Evolutionary conservation across 2,113 vertebrate species (phyloP), one percentile per base, ranked within the genome.

Genomic region (Irena cyanogastra): DNA sequence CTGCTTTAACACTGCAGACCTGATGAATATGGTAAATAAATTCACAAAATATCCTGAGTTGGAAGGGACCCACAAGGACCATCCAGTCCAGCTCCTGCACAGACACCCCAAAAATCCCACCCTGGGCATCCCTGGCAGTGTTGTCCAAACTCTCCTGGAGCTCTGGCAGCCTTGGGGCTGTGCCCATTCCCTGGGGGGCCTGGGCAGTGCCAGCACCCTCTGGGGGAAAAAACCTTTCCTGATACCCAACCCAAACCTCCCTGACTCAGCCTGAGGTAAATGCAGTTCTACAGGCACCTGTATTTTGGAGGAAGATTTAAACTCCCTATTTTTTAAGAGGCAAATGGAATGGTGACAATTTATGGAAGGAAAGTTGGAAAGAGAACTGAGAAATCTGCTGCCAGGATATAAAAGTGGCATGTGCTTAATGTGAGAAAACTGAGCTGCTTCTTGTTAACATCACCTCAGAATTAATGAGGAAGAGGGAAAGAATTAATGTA

Each of bases 21-120:
- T 54, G 66, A 44, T 31, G 35, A n/a, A 52, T 15, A 5, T 2
- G 27, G 47, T 19, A 64, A 45, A 13, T 1, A 19, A 24, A 47
- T n/a, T 22, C 33, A n/a, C 6, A 33, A 39, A 68, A 60, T 52
- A 39, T 7, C 20, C 39, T 0, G 1, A 75, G 24, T 0, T 12
- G 44, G 28, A 52, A 66, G 33, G 7, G 10, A 75, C 7, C 9
- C 60, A n/a, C 33, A 39, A 16, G 19, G 8, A 74, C 21, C 37
- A 66, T 14, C 16, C 6, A 57, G 28, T 4, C 42, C 52, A 20
- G 3, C 16, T 15, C 35, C 22, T 54, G 49, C 60, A 42, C 2
- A 11, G 26, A 50, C 26, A 42, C 3, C 42, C 66, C 76, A 80
- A 33, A 4, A 33, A 57, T 13, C 35, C 35, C 50, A 31, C 6